Percentiles rank a stretch among this genome's conserved stretches.
phyloP scores from a whole-genome alignment of 1,140 invertebrate species.

The Pseudomyrmex pallidus region DNA sequence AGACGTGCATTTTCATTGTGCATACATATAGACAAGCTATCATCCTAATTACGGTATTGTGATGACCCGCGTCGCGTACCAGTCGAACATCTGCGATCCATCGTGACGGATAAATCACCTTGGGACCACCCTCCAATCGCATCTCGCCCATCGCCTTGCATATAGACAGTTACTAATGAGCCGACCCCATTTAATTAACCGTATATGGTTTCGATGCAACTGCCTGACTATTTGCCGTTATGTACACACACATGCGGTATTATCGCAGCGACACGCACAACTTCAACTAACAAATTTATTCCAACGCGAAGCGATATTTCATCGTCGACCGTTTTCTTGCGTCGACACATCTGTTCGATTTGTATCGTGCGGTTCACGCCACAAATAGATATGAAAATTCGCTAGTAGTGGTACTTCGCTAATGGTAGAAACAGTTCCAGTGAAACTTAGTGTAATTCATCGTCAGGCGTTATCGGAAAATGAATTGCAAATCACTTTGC shows the following conservation, averaged over 20 bases:
- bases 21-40: conserved; percentile 65
- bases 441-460: conserved; percentile 18
- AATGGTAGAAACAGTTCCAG: neutral
- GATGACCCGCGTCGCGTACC: conserved; percentile 65
- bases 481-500: conserved; percentile 58
- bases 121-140: conserved; percentile 78
- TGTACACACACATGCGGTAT: conserved; percentile 24
- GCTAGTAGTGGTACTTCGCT: neutral
- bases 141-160: conserved; percentile 78
- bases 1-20: conserved; percentile 38
- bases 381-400: conserved; percentile 17
- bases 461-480: conserved; percentile 43
- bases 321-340: conserved; percentile 42
- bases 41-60: conserved; percentile 70
- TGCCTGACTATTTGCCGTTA: conserved; percentile 72
- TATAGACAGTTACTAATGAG: conserved; percentile 80
- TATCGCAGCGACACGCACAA: conserved; percentile 37
- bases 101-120: conserved; percentile 78
- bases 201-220: conserved; percentile 72
- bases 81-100: conserved; percentile 78
- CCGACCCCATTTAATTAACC: conserved; percentile 79
- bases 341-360: conserved; percentile 64
- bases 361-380: neutral
- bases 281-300: conserved; percentile 53
- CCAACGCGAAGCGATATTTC: conserved; percentile 47